Conservation (phyloP, 2,797 vertebrate genomes). For the Sorex maritimensis region DNA sequence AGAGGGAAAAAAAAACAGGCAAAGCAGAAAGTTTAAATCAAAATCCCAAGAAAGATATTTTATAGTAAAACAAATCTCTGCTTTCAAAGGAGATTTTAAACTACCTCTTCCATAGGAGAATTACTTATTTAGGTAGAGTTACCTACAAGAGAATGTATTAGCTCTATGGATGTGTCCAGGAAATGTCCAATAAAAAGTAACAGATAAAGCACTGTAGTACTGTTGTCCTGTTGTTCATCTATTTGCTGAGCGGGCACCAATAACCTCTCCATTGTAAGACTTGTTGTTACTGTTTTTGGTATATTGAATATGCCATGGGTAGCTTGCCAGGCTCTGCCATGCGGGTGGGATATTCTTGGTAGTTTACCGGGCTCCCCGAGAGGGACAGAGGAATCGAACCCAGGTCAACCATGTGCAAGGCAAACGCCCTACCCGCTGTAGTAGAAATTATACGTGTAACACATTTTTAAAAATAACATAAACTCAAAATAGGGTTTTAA, state of each 20-base stretch:
- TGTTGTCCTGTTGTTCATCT: too few species aligned
- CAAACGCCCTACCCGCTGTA: too few species aligned
- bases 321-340: too few species aligned
- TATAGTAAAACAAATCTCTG: conserved; percentile 11
- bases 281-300: too few species aligned
- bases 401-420: too few species aligned
- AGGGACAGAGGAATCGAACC: too few species aligned
- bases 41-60: background rate
- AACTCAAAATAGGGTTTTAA: conserved; percentile 57
- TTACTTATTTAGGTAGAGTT: conserved; percentile 59
- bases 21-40: background rate
- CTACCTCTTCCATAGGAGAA: background rate
- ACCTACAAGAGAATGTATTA: conserved; percentile 6
- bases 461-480: conserved; percentile 31
- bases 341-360: too few species aligned
- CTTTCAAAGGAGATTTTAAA: conserved; percentile 35
- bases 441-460: conserved; percentile 40
- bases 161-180: background rate
- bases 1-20: background rate
- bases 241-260: too few species aligned
- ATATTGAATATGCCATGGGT: too few species aligned
- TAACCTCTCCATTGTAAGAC: too few species aligned
- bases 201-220: conserved; percentile 22
- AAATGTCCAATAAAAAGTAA: conserved; percentile 64
- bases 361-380: too few species aligned